phyloP scores from a whole-genome alignment of 2,113 vertebrate species.

The Percina caprodes region DNA sequence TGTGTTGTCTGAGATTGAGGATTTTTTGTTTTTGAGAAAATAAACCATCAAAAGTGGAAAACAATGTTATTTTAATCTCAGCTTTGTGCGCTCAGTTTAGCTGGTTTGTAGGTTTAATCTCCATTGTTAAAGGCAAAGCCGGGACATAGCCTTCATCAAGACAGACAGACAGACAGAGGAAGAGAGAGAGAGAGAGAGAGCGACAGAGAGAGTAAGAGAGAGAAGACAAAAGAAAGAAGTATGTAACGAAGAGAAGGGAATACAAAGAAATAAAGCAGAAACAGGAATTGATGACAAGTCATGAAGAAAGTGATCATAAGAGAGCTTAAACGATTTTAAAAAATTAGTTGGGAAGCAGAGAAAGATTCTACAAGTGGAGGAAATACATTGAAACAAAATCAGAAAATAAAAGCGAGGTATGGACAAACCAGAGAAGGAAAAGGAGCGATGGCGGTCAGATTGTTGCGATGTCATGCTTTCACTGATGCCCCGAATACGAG shows the following conservation, averaged over 20 bases:
- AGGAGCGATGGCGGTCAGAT: constrained; percentile 90
- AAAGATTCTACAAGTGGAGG: constrained; percentile 32
- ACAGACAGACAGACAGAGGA: neutral
- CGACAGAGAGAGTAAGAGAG: neutral
- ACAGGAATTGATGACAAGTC: neutral
- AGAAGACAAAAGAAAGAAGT: neutral
- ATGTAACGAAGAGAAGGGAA: neutral
- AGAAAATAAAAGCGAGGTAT: constrained; percentile 78
- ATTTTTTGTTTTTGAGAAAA: neutral
- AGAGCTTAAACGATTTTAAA: constrained; percentile 2
- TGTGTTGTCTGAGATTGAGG: too few species aligned
- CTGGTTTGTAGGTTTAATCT: neutral
- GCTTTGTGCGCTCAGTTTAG: neutral
- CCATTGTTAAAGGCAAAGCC: neutral
- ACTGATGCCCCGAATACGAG: constrained; percentile 90
- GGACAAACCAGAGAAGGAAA: constrained; percentile 94
- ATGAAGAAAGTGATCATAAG: constrained; percentile 5
- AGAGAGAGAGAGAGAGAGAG: neutral
- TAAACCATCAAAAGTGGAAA: neutral
- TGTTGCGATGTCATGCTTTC: constrained; percentile 84
- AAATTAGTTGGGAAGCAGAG: constrained; percentile 9
- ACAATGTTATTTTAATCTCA: neutral
- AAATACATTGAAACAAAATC: constrained; percentile 6
- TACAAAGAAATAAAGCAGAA: constrained; percentile 22
- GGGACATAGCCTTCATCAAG: neutral